phyloP scores from a whole-genome alignment of 2,797 vertebrate genomes.

The Coluber constrictor region DNA sequence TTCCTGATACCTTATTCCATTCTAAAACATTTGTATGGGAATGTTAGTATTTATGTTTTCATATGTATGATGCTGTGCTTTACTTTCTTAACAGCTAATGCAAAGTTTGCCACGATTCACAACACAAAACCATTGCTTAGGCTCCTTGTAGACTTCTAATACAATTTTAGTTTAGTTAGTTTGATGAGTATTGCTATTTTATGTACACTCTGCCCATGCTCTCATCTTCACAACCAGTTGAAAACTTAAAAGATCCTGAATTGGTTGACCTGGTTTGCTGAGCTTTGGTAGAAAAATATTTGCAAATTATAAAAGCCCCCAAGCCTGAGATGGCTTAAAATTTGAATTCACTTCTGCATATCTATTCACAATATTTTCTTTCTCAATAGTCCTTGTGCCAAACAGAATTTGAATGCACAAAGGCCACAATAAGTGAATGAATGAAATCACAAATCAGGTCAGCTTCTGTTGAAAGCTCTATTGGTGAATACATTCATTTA shows the following conservation, averaged over 20 bases:
- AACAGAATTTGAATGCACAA: neutral
- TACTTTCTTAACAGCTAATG: neutral
- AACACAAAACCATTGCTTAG: neutral
- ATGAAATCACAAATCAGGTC: constrained; percentile 32
- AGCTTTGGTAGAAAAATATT: neutral
- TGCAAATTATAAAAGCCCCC: neutral
- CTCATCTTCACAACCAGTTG: neutral
- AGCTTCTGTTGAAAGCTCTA: constrained; percentile 4
- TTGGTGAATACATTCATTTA: constrained; percentile 22
- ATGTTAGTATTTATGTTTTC: neutral
- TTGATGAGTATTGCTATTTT: neutral
- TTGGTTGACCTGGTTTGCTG: neutral
- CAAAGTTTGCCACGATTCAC: neutral
- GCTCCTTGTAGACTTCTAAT: neutral
- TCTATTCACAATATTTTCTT: neutral
- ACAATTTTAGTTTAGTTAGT: neutral
- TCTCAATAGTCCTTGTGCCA: neutral
- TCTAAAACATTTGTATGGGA: neutral
- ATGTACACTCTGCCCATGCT: neutral
- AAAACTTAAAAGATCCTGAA: neutral
- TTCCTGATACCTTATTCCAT: neutral
- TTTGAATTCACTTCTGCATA: neutral
- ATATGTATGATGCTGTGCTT: neutral
- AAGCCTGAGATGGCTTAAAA: neutral
- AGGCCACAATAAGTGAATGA: constrained; percentile 25